Percentiles rank a stretch among this genome's conserved stretches.
Conservation (phyloP, 2,888 invertebrate species). For the Diloba caeruleocephala region DNA sequence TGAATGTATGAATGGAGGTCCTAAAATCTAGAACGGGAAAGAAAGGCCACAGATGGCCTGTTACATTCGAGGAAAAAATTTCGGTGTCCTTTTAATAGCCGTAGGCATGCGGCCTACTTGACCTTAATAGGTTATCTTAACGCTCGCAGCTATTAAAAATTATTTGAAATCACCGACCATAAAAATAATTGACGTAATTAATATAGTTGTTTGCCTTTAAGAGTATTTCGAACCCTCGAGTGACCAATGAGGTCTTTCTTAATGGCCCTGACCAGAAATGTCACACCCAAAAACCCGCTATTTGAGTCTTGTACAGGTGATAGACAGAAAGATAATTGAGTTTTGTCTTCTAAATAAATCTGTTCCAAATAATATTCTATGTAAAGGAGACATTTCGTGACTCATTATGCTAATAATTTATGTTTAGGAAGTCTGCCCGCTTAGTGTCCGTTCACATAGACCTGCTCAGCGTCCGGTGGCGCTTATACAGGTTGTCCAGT, state of each 20-base stretch:
- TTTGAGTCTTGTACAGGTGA: neutral
- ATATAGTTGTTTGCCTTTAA: conserved; percentile 29
- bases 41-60: no score
- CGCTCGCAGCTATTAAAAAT: conserved; percentile 2
- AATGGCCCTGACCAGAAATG: conserved; percentile 25
- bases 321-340: conserved; percentile 23
- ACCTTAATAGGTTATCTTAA: conserved; percentile 1
- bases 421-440: no score
- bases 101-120: neutral
- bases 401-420: no score
- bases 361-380: no score
- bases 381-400: no score
- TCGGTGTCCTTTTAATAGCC: conserved; percentile 6
- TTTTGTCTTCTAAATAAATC: neutral
- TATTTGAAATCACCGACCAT: no score
- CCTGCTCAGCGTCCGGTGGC: no score
- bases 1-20: no score
- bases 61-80: no score
- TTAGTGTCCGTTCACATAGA: no score
- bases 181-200: conserved; percentile 26
- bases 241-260: conserved; percentile 30
- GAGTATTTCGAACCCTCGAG: conserved; percentile 19
- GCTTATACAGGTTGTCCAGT: no score
- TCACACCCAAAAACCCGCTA: conserved; percentile 25
- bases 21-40: no score